Evolutionary conservation across 2,888 invertebrate genomes (phyloP).

Genomic region (Watsonalla binaria): DNA sequence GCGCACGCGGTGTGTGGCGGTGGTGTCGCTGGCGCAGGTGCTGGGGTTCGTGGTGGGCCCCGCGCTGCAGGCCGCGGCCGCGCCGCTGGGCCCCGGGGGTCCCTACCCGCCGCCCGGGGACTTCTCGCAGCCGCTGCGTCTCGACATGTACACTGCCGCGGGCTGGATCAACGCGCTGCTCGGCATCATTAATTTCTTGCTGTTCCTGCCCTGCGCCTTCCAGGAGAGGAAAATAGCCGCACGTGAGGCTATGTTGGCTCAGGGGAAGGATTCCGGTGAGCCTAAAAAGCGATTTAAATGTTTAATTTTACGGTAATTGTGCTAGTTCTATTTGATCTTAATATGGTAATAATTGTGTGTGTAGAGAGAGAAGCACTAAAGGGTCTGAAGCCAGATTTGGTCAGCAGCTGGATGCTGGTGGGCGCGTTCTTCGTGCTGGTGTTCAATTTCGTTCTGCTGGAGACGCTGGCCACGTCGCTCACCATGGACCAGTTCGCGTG

Average conservation of each 20-base stretch:
- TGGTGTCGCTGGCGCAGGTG: slow-evolving; percentile 90
- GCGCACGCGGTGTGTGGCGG: slow-evolving; percentile 89
- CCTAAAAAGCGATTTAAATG: too few relatives aligned
- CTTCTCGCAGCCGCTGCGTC: slow-evolving; percentile 75
- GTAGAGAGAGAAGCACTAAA: slow-evolving; percentile 87
- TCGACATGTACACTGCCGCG: slow-evolving; percentile 93
- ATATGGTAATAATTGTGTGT: slow-evolving; percentile 16
- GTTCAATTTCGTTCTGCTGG: slow-evolving; percentile 92
- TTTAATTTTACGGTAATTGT: too few relatives aligned
- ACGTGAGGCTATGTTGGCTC: slow-evolving; percentile 86
- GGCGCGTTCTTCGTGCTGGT: slow-evolving; percentile 90
- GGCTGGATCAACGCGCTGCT: slow-evolving; percentile 91
- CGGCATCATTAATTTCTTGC: slow-evolving; percentile 83
- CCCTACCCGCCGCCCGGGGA: slow-evolving; percentile 67
- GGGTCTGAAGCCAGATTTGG: slow-evolving; percentile 82
- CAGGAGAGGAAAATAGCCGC: slow-evolving; percentile 87
- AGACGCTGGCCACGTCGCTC: slow-evolving; percentile 90
- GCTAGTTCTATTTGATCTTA: not conserved
- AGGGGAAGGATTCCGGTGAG: slow-evolving; percentile 82
- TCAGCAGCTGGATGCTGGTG: slow-evolving; percentile 88
- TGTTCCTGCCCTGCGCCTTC: slow-evolving; percentile 87
- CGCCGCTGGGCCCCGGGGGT: slow-evolving; percentile 83
- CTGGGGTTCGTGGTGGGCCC: slow-evolving; percentile 93
- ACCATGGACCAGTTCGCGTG: slow-evolving; percentile 95
- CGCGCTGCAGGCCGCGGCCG: slow-evolving; percentile 88